phyloP scores from a whole-genome alignment of 2,797 vertebrate species.

The Girardinus metallicus region DNA sequence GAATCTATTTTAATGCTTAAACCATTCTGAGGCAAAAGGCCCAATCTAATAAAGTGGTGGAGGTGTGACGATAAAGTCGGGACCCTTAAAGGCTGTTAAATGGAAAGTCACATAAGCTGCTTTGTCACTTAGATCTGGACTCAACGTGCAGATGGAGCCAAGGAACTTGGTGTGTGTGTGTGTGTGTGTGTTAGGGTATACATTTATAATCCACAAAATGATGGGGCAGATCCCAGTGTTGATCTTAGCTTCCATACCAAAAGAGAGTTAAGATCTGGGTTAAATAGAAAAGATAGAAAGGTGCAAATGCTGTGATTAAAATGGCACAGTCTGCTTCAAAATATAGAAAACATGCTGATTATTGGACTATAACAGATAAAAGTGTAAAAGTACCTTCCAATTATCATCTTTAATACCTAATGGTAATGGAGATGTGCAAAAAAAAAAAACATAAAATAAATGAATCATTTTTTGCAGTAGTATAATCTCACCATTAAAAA shows the following conservation, averaged over 20 bases:
- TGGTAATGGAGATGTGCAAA: not conserved
- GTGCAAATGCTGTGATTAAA: not conserved
- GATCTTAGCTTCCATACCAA: constrained; percentile 52
- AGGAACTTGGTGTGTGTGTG: not conserved
- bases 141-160: constrained; percentile 51
- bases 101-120: constrained; percentile 46
- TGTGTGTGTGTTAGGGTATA: not conserved
- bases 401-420: not conserved
- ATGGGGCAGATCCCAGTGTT: constrained; percentile 41
- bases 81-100: constrained; percentile 55
- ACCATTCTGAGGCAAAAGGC: constrained; percentile 46
- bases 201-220: not conserved
- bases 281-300: not conserved
- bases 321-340: too few relatives aligned
- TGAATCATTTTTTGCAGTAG: not conserved
- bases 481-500: not conserved
- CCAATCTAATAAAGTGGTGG: constrained; percentile 51
- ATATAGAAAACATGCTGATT: not conserved
- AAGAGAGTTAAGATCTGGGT: constrained; percentile 38
- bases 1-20: constrained; percentile 55
- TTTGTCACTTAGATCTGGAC: constrained; percentile 48
- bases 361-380: not conserved
- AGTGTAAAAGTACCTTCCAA: not conserved
- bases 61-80: constrained; percentile 50
- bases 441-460: not conserved